A percentile compares a stretch with the other conserved stretches of the same genome.
Evolutionary conservation across 2,888 invertebrate genomes (phyloP).

Genomic region (Cheilosia pagana): DNA sequence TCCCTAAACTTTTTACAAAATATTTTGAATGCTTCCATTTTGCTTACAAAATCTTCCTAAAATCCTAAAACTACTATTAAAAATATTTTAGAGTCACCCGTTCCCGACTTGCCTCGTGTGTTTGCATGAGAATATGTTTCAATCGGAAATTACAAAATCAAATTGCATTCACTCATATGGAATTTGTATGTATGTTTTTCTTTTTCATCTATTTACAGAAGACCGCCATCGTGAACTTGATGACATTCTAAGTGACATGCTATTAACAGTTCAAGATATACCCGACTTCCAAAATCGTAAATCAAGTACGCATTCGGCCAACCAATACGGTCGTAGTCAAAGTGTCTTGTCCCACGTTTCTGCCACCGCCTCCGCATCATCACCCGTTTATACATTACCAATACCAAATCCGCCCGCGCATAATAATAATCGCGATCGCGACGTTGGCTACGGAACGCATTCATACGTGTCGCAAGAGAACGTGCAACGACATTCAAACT

Average conservation of each 20-base stretch:
- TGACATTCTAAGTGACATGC: constrained; percentile 93
- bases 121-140: not conserved
- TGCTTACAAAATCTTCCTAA: too few relatives aligned
- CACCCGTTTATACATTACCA: constrained; percentile 64
- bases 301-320: constrained; percentile 70
- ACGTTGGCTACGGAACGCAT: constrained; percentile 74
- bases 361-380: constrained; percentile 58
- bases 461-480: constrained; percentile 74
- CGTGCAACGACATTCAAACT: constrained; percentile 62
- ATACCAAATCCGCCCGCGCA: constrained; percentile 70
- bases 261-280: constrained; percentile 93
- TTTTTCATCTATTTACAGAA: constrained; percentile 75
- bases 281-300: constrained; percentile 84
- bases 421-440: constrained; percentile 55
- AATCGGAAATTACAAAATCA: constrained; percentile 1
- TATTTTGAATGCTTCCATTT: too few relatives aligned
- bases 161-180: constrained; percentile 15
- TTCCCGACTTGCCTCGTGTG: too few relatives aligned
- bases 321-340: constrained; percentile 74
- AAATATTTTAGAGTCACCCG: too few relatives aligned
- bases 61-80: too few relatives aligned
- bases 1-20: too few relatives aligned
- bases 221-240: constrained; percentile 89
- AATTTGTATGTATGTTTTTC: not conserved
- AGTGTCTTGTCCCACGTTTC: constrained; percentile 74